A percentile compares a stretch with the other conserved stretches of the same genome.
phyloP scores from a whole-genome alignment of 2,113 vertebrate species.

The Notarius lentiginosus region DNA sequence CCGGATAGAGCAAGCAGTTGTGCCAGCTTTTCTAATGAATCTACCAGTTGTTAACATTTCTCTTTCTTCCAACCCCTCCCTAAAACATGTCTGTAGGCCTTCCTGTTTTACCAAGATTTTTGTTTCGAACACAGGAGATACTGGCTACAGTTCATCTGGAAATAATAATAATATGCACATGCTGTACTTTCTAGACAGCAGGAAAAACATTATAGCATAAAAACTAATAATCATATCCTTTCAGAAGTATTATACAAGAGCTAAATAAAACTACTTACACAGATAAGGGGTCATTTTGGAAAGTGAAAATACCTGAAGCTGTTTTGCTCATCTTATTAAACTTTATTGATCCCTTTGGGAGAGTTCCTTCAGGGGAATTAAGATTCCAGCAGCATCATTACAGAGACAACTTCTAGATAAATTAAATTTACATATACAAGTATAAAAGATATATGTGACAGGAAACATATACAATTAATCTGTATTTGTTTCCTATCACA shows the following conservation, averaged over 20 bases:
- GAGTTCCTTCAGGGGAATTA: no score
- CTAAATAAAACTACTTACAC: not conserved
- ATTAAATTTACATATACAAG: no score
- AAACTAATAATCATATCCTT: not conserved
- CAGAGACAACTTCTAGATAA: no score
- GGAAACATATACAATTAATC: no score
- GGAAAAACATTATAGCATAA: not conserved
- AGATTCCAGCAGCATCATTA: no score
- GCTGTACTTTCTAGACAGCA: not conserved
- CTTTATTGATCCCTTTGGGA: no score
- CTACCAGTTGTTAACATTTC: not conserved
- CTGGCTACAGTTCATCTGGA: not conserved
- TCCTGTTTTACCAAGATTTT: conserved; percentile 6
- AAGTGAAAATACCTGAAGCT: no score
- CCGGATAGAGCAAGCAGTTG: not conserved
- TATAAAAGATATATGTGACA: no score
- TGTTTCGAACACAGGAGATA: not conserved
- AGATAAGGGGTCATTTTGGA: no score
- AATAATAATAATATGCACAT: not conserved
- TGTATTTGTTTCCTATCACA: no score
- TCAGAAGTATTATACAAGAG: not conserved
- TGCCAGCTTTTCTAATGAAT: conserved; percentile 10
- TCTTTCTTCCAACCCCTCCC: not conserved
- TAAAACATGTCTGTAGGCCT: not conserved
- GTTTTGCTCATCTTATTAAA: no score